phyloP scores from a whole-genome alignment of 2,113 vertebrate genomes.

The Vulpes vulpes region DNA sequence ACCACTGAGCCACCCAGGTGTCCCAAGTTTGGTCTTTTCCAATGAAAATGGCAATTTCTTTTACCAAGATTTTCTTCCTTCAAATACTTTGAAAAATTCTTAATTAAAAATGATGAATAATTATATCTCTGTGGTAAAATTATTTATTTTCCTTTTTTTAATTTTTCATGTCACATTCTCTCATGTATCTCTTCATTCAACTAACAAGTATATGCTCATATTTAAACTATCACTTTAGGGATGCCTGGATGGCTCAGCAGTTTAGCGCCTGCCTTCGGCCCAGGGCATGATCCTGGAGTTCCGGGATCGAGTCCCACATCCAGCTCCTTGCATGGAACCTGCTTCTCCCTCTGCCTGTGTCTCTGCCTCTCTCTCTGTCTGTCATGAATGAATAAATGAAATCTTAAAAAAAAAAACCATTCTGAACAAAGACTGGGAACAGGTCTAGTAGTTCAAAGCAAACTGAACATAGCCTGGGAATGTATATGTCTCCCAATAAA shows the following conservation, averaged over 20 bases:
- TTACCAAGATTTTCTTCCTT: slow-evolving; percentile 19
- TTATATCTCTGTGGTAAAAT: neutral
- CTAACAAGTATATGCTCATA: neutral
- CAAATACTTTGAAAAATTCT: slow-evolving; percentile 19
- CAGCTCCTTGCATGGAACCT: too few relatives aligned
- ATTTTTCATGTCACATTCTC: neutral
- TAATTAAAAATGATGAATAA: neutral
- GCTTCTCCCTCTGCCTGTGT: too few relatives aligned
- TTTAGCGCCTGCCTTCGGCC: too few relatives aligned
- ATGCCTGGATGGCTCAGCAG: too few relatives aligned
- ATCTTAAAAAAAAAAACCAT: too few relatives aligned
- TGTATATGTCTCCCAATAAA: slow-evolving; percentile 57
- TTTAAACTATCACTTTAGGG: neutral
- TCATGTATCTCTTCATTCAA: neutral
- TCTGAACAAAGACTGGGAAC: neutral
- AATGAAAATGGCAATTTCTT: slow-evolving; percentile 25
- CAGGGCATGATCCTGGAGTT: too few relatives aligned
- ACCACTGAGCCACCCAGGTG: too few relatives aligned
- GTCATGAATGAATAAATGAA: too few relatives aligned
- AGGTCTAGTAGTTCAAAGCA: slow-evolving; percentile 49
- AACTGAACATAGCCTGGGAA: slow-evolving; percentile 51
- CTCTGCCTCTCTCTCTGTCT: too few relatives aligned
- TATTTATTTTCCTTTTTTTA: neutral
- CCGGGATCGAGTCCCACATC: too few relatives aligned
- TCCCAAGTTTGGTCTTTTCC: neutral